Evolutionary conservation across 2,797 vertebrate genomes (phyloP).

Genomic region (Xerus rutilus): DNA sequence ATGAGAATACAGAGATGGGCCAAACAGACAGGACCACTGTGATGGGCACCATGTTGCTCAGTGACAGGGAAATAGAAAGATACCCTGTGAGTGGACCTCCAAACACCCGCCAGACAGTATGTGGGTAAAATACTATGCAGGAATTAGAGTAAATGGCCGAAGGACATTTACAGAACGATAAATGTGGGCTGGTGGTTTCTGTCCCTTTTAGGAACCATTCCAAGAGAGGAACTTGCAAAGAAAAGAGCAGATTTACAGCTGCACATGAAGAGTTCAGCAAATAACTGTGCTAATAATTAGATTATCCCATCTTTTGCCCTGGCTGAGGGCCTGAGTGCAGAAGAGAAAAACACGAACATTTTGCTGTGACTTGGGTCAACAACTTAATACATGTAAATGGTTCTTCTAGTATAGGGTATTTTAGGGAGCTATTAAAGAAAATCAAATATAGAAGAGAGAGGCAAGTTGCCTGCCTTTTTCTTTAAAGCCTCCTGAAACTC

Average conservation of each 20-base stretch:
- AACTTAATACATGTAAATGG: neutral
- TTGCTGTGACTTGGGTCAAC: slow-evolving; percentile 32
- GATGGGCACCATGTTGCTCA: neutral
- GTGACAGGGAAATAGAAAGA: neutral
- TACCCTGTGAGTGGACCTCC: neutral
- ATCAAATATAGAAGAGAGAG: slow-evolving; percentile 46
- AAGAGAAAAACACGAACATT: neutral
- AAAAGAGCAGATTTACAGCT: slow-evolving; percentile 25
- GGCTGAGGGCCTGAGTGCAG: neutral
- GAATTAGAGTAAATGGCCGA: neutral
- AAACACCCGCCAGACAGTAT: neutral
- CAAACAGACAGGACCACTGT: neutral
- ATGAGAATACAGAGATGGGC: neutral
- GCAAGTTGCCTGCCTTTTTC: slow-evolving; percentile 59
- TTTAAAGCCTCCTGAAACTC: slow-evolving; percentile 56
- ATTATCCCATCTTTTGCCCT: neutral
- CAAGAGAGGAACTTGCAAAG: neutral
- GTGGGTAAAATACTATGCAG: neutral
- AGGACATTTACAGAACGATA: neutral
- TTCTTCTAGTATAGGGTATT: slow-evolving; percentile 2
- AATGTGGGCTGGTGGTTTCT: neutral
- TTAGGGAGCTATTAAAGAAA: slow-evolving; percentile 31
- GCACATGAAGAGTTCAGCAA: slow-evolving; percentile 2
- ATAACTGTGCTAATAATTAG: neutral
- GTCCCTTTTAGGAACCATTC: neutral